These are phyloP conservation scores for Griposia aprilina DNA, from an alignment of 2,888 invertebrate species.

Conservation along the genomic window DNA sequence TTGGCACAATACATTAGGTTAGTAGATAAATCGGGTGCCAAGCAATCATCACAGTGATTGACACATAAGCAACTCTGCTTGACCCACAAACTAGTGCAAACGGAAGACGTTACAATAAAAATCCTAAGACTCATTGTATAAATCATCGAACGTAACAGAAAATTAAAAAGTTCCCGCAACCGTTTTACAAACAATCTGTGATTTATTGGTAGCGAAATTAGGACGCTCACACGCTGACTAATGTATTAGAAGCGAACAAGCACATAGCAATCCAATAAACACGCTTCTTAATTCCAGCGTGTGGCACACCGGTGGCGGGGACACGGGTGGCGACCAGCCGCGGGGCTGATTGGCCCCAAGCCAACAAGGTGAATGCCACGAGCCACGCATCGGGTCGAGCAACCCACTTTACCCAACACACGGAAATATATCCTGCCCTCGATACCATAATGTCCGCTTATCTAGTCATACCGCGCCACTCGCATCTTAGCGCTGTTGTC, in stretches of 20 bases:
- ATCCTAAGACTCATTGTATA: conserved; percentile 51
- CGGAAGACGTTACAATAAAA: conserved; percentile 31
- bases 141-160: conserved; percentile 59
- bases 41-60: conserved; percentile 37
- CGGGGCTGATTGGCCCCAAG: conserved; percentile 78
- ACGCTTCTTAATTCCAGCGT: conserved; percentile 66
- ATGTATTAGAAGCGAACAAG: conserved; percentile 65
- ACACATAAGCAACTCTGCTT: conserved; percentile 17
- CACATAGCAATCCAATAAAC: conserved; percentile 66
- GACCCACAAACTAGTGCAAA: conserved; percentile 18
- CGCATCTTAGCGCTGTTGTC: conserved; percentile 66
- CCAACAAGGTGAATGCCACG: conserved; percentile 91
- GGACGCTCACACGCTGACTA: conserved; percentile 66
- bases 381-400: conserved; percentile 83
- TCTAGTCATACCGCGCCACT: conserved; percentile 70
- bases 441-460: conserved; percentile 74
- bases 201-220: conserved; percentile 66
- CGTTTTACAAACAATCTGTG: conserved; percentile 61
- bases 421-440: conserved; percentile 77
- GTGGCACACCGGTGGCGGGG: conserved; percentile 63
- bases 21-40: conserved; percentile 13
- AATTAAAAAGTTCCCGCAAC: conserved; percentile 56
- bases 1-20: conserved; percentile 10
- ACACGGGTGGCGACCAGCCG: conserved; percentile 70
- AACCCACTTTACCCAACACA: conserved; percentile 86